Conservation (phyloP, 1,140 invertebrate genomes). For the Hylaeus volcanicus region DNA sequence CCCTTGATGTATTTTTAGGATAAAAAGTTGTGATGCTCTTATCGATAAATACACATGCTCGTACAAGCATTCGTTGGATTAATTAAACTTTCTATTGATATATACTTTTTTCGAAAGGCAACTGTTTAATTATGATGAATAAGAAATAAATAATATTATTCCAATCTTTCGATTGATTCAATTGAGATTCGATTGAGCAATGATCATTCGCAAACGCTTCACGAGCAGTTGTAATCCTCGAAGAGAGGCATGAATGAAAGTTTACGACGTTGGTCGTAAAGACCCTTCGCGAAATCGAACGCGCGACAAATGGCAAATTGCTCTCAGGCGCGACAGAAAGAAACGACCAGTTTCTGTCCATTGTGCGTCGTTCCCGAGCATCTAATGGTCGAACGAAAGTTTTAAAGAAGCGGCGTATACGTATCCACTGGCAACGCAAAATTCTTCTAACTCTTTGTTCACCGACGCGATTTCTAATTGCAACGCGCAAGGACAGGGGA, state of each 20-base stretch:
- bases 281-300: conserved; percentile 56
- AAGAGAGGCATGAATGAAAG: conserved; percentile 34
- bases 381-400: conserved; percentile 55
- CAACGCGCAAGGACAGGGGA: conserved; percentile 9
- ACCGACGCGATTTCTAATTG: not conserved
- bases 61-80: too few relatives aligned
- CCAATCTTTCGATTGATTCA: not conserved
- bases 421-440: not conserved
- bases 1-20: too few relatives aligned
- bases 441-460: not conserved
- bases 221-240: conserved; percentile 28
- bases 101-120: too few relatives aligned
- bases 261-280: conserved; percentile 61
- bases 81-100: too few relatives aligned
- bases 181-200: not conserved
- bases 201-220: not conserved
- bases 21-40: too few relatives aligned
- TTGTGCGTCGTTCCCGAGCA: conserved; percentile 17
- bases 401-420: not conserved
- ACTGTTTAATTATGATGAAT: too few relatives aligned
- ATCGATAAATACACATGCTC: too few relatives aligned
- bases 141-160: too few relatives aligned
- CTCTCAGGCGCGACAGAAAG: conserved; percentile 21
- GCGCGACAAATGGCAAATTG: conserved; percentile 62
- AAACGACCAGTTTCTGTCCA: conserved; percentile 49